phyloP scores from a whole-genome alignment of 2,888 invertebrate species.

The Eupithecia centaureata region DNA sequence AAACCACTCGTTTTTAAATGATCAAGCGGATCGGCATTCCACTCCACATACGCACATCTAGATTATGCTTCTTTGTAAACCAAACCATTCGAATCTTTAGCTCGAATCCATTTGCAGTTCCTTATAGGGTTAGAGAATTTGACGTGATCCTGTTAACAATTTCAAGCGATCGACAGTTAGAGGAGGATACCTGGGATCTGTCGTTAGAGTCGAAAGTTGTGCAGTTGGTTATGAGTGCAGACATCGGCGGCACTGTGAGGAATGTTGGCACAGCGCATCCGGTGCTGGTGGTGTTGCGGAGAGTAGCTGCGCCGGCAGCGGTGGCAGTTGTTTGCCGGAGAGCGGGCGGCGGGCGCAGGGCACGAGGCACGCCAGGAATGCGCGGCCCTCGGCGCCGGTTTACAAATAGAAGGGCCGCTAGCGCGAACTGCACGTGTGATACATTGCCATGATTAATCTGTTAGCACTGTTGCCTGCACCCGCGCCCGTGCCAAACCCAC shows the following conservation, averaged over 20 bases:
- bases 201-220: conserved; percentile 55
- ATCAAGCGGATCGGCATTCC: conserved; percentile 9
- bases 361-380: conserved; percentile 79
- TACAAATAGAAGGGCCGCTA: conserved; percentile 83
- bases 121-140: conserved; percentile 48
- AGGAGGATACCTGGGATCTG: conserved; percentile 63
- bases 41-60: conserved; percentile 13
- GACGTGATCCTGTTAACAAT: conserved; percentile 56
- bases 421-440: conserved; percentile 79
- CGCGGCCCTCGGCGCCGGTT: conserved; percentile 81
- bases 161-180: conserved; percentile 65
- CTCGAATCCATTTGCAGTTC: conserved; percentile 49
- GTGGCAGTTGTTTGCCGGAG: conserved; percentile 53
- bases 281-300: conserved; percentile 60
- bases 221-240: conserved; percentile 36
- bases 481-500: conserved; percentile 56
- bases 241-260: conserved; percentile 59
- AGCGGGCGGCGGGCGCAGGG: conserved; percentile 61
- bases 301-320: conserved; percentile 42
- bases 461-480: conserved; percentile 72
- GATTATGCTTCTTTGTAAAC: conserved; percentile 14
- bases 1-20: conserved; percentile 7
- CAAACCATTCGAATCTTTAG: conserved; percentile 29
- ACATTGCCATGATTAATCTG: conserved; percentile 78
- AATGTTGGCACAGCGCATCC: conserved; percentile 49